Base-by-base conservation (phyloP, 1,140 invertebrate genomes). In the Anastrepha ludens region DNA sequence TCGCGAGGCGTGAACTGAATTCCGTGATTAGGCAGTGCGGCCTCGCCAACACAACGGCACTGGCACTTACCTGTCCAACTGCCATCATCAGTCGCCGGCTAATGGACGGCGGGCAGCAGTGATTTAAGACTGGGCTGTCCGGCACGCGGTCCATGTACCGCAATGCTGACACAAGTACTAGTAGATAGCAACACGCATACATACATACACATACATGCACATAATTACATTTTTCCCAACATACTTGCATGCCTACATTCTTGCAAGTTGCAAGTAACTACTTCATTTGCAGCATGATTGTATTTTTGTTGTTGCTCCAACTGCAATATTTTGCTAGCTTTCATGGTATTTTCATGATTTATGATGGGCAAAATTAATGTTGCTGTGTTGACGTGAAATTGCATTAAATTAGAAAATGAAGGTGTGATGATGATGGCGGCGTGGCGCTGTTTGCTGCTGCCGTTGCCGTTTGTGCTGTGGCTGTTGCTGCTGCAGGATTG, bases 301-400 rank as follows among this genome's bases (percentile, higher is more conserved):
- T 58, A 11, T 50, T 20, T 13, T 62, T 13, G 15, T 62, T 62
- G 7, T 62, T 17, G 60, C 29, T 67, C 11, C 3, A 39, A 50
- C 44, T 7, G 29, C 29, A 29, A 29, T 29, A 55, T 81, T 81
- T 55, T 13, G 47, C 8, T 20, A 55, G 74, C 47, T 55, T 55
- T 50, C 74, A 44, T 81, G 74, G 44, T n/a, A 6, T 55, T 81
- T 55, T 55, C 58, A 86, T 86, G 85, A 86, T 86, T 62, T 86
- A 86, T 86, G 55, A 86, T 62, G 59, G 58, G 39, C 85, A 59
- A 86, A 86, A 86, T 86, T 59, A 86, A 50, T 62, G 85, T 86
- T 86, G 85, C 50, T 62, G 85, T 86, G 85, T 86, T 86, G 85
- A 86, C 85, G 85, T 81, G 74, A 44, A 86, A 86, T 86, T 86